phyloP scores from a whole-genome alignment of 1,140 invertebrate species.

The Hylyphantes graminicola region DNA sequence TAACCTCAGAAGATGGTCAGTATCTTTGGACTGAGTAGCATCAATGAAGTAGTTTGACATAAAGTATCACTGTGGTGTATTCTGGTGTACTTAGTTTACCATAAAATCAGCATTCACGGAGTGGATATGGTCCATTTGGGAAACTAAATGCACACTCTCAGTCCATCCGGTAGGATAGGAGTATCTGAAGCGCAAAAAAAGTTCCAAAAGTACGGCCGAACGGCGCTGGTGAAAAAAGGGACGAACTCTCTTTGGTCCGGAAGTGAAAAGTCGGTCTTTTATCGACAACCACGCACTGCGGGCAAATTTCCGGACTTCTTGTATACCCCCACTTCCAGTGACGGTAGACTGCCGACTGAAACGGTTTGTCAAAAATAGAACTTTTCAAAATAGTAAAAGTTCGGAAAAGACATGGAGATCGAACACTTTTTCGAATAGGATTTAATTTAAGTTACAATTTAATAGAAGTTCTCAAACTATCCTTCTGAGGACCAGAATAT shows the following conservation, averaged over 20 bases:
- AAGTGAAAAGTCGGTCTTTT: constrained; percentile 52
- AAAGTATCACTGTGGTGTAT: background rate
- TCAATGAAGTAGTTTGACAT: background rate
- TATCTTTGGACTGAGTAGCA: background rate
- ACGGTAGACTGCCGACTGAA: background rate
- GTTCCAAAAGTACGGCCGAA: constrained; percentile 37
- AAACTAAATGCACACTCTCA: background rate
- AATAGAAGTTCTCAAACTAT: too few species aligned
- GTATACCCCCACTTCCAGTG: constrained; percentile 19
- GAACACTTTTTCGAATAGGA: too few species aligned
- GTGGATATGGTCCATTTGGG: background rate
- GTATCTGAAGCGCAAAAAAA: constrained; percentile 23
- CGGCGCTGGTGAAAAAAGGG: constrained; percentile 30
- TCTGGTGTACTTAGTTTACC: background rate
- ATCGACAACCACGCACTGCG: constrained; percentile 56
- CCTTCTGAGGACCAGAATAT: too few species aligned
- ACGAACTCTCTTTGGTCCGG: constrained; percentile 9
- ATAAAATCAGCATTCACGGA: background rate
- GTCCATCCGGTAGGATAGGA: background rate
- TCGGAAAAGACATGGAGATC: too few species aligned
- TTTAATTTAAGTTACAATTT: too few species aligned
- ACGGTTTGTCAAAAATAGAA: too few species aligned
- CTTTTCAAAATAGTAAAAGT: too few species aligned
- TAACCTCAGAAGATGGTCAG: too few species aligned
- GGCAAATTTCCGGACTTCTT: constrained; percentile 51